Base-by-base conservation (phyloP, 2,797 vertebrate genomes). In the Melanotaenia nigrans region DNA sequence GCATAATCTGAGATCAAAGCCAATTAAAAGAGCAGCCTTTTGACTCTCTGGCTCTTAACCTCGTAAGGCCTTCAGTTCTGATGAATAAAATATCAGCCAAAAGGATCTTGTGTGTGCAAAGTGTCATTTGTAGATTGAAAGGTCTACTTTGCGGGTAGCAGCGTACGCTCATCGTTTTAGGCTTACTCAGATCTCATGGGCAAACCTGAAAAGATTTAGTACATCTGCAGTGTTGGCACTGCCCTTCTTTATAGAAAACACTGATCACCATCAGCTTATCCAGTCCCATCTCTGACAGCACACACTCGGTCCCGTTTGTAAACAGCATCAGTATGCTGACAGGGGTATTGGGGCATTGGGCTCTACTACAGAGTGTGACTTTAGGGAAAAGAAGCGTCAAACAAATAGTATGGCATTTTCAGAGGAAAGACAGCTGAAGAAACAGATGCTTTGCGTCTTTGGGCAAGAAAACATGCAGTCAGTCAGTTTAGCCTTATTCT, bases 51-150 rank as follows among this genome's bases (percentile, higher is more conserved):
- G 78, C 86, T 91, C 84, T 91, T 91, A 88, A 92, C 87, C 90
- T 90, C 83, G 79, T 61, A 60, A 79, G 77, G 76, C 64, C 82
- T 83, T 76, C 63, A 67, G 67, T 82, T 84, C 72, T 88, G 81
- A 36, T 94, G 84, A 93, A 93, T 94, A 92, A 92, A 92, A 93
- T 22, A 93, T 92, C 73, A 81, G 73, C 51, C 57, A n/a, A 60
- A 75, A 77, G 69, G 60, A 79, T 81, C 51, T 56, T 68, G 73
- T 86, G 78, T 76, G 88, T 81, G 76, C 82, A 45, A 42, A 66
- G 79, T 73, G 81, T 64, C 20, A 16, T 74, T 67, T 87, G 73
- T 70, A 61, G 81, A 89, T 63, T 72, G 72, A 79, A 69, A 71
- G 78, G 72, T 70, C 59, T 49, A 65, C 64, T 59, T 65, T 61